Base-by-base conservation (phyloP, 2,797 vertebrate species). In the Pyrocephalus nanus region DNA sequence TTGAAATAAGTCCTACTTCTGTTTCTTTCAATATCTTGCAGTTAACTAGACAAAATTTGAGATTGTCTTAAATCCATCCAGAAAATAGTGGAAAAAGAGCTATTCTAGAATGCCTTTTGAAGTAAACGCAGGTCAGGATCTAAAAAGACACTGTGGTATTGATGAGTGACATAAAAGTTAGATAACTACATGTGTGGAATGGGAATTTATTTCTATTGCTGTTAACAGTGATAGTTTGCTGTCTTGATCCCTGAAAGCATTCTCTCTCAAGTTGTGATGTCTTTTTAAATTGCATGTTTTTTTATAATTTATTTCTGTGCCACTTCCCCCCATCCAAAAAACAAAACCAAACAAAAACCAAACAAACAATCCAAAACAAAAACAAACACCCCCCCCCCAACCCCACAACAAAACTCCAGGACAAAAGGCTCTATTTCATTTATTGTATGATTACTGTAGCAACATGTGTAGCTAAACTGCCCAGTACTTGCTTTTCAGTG, bases 241-340 rank as follows among this genome's bases (percentile, higher is more conserved):
- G 19, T 42, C 26, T 92, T 75, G 43, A 47, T 88, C 54, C 5
- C 27, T 48, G n/a, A 86, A 72, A 72, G 18, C 34, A 12, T 75
- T 71, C 36, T 76, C 29, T 69, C 20, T 48, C 26, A 74, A 5
- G 5, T 38, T 66, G 15, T 53, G 62, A 29, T 51, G 8, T 76
- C 17, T 58, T 90, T 92, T 84, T 40, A 64, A 26, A 34, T 72
- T 58, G 11, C 2, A 3, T 73, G 4, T 4, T 58, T 66, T 73
- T 73, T 29, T 2, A 34, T 29, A 7, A 36, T 17, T 84, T 60
- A 66, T 61, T 76, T 90, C 47, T 66, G 14, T 58, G 11, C 4
- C 2, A 14, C 8, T 7, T 8, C 14, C 20, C 30, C 4, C 4
- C 11, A 4, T 13, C 2, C 34, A 34, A 36, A 32, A 30, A 11